Evolutionary conservation across 2,797 vertebrate species (phyloP).

Genomic region (Parauchenoglanis punctatus): DNA sequence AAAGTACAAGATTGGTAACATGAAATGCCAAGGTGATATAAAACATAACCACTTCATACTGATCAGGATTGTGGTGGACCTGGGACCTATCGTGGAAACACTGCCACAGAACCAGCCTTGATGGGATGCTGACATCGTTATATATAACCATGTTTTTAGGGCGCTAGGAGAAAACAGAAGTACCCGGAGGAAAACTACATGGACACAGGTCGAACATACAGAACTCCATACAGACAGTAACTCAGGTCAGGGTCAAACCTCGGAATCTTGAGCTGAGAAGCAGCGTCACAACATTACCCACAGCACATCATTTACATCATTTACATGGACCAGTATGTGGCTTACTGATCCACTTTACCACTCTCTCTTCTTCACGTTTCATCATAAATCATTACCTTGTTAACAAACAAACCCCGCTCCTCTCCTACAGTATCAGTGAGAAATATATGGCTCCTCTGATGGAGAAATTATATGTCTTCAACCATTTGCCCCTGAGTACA

Average conservation of each 20-base stretch:
- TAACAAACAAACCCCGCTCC: not conserved
- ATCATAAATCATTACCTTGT: not conserved
- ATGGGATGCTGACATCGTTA: not conserved
- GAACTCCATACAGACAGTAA: not conserved
- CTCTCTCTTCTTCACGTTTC: not conserved
- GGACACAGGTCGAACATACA: too few relatives aligned
- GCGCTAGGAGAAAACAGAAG: not conserved
- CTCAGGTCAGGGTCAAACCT: not conserved
- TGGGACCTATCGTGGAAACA: not conserved
- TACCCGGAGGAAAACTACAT: not conserved
- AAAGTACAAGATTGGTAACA: not conserved
- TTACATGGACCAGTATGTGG: not conserved
- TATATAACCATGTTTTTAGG: not conserved
- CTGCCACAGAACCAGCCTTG: not conserved
- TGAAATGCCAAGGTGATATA: not conserved
- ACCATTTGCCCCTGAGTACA: constrained; percentile 21
- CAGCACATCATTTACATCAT: not conserved
- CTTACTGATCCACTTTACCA: not conserved
- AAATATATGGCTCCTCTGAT: constrained; percentile 26
- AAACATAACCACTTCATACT: not conserved
- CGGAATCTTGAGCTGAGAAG: not conserved
- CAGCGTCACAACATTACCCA: not conserved
- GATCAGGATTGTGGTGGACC: not conserved
- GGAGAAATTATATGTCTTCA: constrained; percentile 43
- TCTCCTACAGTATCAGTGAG: not conserved